Conservation (phyloP, 2,113 vertebrate genomes). For the Lepus europaeus region DNA sequence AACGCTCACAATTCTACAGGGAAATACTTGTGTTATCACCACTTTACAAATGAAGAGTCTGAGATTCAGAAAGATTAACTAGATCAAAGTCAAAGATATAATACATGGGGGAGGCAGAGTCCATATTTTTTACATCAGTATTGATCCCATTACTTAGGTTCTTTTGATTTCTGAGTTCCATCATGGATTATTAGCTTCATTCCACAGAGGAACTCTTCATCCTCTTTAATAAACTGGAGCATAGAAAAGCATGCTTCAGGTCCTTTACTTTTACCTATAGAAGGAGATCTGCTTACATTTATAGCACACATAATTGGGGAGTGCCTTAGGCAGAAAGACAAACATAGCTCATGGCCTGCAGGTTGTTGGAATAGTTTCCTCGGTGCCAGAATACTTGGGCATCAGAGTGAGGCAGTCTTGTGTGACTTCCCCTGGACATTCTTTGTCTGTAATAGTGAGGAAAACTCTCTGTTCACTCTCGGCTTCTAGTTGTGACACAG, state of each 20-base stretch:
- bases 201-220: background rate
- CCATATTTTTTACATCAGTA: background rate
- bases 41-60: background rate
- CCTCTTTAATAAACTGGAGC: slow-evolving; percentile 53
- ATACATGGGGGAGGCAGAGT: background rate
- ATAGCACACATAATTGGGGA: slow-evolving; percentile 67
- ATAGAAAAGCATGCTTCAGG: background rate
- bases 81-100: background rate
- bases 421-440: slow-evolving; percentile 12
- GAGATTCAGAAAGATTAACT: background rate
- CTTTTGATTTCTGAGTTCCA: slow-evolving; percentile 12
- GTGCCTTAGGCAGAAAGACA: slow-evolving; percentile 76
- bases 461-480: background rate
- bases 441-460: slow-evolving; percentile 32
- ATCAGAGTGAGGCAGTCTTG: slow-evolving; percentile 18
- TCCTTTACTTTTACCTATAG: slow-evolving; percentile 26
- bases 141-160: background rate
- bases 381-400: background rate
- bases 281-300: slow-evolving; percentile 60
- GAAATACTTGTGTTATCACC: background rate
- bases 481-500: background rate
- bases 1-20: background rate
- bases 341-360: slow-evolving; percentile 78
- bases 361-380: slow-evolving; percentile 44
- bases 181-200: slow-evolving; percentile 18